These are phyloP conservation scores for Macrosteles quadrilineatus DNA, from an alignment of 1,140 invertebrate genomes.

Conservation along the genomic window DNA sequence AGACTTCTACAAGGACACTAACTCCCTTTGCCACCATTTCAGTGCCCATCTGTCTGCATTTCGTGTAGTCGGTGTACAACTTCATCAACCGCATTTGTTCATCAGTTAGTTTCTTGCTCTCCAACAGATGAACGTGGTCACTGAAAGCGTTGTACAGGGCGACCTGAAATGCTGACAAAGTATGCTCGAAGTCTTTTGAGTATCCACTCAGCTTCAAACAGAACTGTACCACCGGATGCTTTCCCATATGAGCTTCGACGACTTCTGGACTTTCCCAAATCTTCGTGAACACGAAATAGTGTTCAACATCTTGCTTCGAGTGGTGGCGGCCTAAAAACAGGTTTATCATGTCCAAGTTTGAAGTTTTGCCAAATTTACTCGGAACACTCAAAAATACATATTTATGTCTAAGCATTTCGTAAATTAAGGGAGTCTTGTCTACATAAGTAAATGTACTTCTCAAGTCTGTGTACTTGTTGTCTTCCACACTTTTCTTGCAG, in stretches of 20 bases:
- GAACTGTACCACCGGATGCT: neutral
- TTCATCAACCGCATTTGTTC: neutral
- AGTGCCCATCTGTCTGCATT: neutral
- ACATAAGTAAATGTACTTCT: neutral
- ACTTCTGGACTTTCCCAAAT: neutral
- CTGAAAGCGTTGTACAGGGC: neutral
- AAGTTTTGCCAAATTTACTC: neutral
- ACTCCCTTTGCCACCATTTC: neutral
- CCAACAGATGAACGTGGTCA: neutral
- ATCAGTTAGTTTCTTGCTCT: neutral
- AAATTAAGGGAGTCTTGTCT: constrained; percentile 3
- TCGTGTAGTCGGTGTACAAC: neutral
- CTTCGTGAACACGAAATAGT: neutral
- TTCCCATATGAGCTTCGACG: neutral
- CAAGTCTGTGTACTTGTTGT: too few relatives aligned
- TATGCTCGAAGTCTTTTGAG: neutral
- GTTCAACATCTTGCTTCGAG: neutral
- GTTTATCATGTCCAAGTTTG: constrained; percentile 1
- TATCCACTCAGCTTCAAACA: neutral
- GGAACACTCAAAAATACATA: neutral
- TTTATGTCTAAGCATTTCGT: neutral
- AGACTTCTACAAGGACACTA: neutral
- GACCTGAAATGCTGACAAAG: neutral
- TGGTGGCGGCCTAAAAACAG: neutral
- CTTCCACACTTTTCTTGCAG: too few relatives aligned